phyloP scores from a whole-genome alignment of 2,888 invertebrate species.

The Linyphia triangularis region DNA sequence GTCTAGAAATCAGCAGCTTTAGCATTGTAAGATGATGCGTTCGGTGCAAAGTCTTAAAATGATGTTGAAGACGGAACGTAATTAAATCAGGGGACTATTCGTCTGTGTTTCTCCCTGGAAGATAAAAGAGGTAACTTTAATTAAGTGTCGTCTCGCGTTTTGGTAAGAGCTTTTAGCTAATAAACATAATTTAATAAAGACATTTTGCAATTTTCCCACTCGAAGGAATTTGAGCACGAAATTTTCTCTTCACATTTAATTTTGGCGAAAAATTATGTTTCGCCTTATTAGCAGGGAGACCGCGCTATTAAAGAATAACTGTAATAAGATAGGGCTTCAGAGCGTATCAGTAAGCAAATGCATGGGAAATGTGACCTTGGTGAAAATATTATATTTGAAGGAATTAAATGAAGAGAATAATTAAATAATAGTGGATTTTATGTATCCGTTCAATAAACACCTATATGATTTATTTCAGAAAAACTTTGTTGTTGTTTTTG shows the following conservation, averaged over 20 bases:
- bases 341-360: not conserved
- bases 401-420: no score
- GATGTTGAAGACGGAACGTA: constrained; percentile 29
- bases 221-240: constrained; percentile 26
- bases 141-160: constrained; percentile 44
- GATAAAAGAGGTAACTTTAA: constrained; percentile 47
- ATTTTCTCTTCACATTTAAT: constrained; percentile 16
- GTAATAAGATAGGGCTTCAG: not conserved
- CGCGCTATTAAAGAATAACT: not conserved
- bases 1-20: not conserved
- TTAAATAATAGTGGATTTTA: no score
- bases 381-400: no score
- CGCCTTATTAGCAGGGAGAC: not conserved
- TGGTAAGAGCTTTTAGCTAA: constrained; percentile 34
- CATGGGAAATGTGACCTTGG: no score
- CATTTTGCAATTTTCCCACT: constrained; percentile 26
- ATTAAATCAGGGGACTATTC: constrained; percentile 54
- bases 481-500: no score
- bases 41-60: constrained; percentile 41
- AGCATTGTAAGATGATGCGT: not conserved
- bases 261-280: not conserved
- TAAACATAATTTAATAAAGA: constrained; percentile 61
- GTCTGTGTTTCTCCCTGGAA: constrained; percentile 39
- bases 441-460: no score
- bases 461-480: no score